phyloP scores from a whole-genome alignment of 1,140 invertebrate genomes.

The Holotrichia oblita region DNA sequence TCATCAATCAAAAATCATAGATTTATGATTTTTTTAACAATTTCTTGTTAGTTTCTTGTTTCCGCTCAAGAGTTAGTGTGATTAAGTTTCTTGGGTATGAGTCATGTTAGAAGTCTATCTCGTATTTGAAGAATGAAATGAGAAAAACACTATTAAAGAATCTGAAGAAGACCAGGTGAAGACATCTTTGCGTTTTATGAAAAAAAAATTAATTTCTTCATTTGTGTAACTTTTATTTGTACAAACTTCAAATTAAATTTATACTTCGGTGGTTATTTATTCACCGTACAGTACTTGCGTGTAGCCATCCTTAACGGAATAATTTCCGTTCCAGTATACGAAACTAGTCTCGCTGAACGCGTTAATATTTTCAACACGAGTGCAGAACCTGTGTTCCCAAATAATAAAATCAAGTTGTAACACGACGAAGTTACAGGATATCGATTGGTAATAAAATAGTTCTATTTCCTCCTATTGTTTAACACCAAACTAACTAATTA shows the following conservation, averaged over 20 bases:
- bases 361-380: not conserved
- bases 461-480: constrained; percentile 12
- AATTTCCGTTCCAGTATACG: not conserved
- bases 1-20: too few relatives aligned
- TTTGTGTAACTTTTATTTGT: not conserved
- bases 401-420: constrained; percentile 4
- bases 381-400: not conserved
- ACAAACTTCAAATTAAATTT: constrained; percentile 1
- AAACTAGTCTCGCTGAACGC: not conserved
- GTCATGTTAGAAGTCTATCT: too few relatives aligned
- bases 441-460: constrained; percentile 1
- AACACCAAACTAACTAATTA: not conserved
- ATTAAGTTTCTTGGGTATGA: too few relatives aligned
- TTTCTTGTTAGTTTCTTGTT: too few relatives aligned
- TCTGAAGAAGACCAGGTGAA: too few relatives aligned
- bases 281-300: not conserved
- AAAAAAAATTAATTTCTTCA: too few relatives aligned
- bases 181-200: too few relatives aligned
- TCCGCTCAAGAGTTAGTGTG: too few relatives aligned
- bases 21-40: too few relatives aligned
- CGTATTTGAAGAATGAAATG: too few relatives aligned
- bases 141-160: too few relatives aligned
- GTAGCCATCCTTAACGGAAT: not conserved
- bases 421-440: not conserved
- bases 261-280: not conserved